Percentiles rank a stretch among this genome's conserved stretches.
These are phyloP conservation scores for Molorchus minor DNA, from an alignment of 2,888 invertebrate species.

Conservation along the genomic window DNA sequence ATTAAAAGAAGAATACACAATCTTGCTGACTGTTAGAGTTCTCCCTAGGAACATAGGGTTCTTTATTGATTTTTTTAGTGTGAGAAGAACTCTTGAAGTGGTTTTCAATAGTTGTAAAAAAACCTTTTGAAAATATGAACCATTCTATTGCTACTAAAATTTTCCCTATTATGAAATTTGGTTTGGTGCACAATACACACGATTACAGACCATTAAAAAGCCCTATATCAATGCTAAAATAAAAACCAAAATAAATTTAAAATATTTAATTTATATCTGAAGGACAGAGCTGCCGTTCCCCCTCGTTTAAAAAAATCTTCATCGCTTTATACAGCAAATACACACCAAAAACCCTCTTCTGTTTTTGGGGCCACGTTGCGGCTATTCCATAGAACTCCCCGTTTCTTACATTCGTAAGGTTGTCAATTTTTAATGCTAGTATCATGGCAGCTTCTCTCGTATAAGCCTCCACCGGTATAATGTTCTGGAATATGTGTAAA, in stretches of 20 bases:
- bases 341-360: constrained; percentile 78
- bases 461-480: constrained; percentile 90
- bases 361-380: constrained; percentile 76
- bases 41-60: too few relatives aligned
- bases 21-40: too few relatives aligned
- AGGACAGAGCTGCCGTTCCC: constrained; percentile 87
- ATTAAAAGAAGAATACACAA: too few relatives aligned
- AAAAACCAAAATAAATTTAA: neutral
- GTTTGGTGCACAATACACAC: too few relatives aligned
- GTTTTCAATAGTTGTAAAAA: too few relatives aligned
- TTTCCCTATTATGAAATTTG: too few relatives aligned
- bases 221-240: too few relatives aligned
- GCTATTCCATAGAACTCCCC: constrained; percentile 87
- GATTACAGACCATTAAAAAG: too few relatives aligned
- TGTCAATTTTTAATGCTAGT: constrained; percentile 80
- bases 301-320: constrained; percentile 85
- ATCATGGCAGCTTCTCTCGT: constrained; percentile 96
- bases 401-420: constrained; percentile 79
- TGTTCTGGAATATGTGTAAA: constrained; percentile 89
- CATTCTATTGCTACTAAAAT: too few relatives aligned
- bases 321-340: constrained; percentile 83
- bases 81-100: too few relatives aligned
- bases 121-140: too few relatives aligned
- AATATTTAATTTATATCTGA: constrained; percentile 68
- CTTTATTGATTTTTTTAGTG: too few relatives aligned